These are phyloP conservation scores for Lasioglossum lativentre DNA, from an alignment of 2,888 invertebrate species.

Conservation along the genomic window DNA sequence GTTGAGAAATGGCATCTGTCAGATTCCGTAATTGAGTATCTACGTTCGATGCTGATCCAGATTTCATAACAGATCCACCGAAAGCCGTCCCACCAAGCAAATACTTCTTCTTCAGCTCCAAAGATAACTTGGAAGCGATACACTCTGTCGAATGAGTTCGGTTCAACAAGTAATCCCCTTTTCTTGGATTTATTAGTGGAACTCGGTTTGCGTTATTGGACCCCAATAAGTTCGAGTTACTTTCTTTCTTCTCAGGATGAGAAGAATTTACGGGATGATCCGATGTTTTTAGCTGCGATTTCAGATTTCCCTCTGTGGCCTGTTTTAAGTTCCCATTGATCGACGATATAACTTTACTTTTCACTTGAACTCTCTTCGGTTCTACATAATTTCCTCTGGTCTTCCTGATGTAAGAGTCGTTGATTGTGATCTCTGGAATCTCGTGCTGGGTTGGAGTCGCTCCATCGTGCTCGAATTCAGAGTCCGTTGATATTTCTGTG, in stretches of 20 bases:
- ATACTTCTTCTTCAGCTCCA: slow-evolving; percentile 94
- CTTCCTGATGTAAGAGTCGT: slow-evolving; percentile 88
- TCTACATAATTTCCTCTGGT: slow-evolving; percentile 84
- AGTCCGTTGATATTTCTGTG: slow-evolving; percentile 96
- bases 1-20: slow-evolving; percentile 94
- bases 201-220: slow-evolving; percentile 45
- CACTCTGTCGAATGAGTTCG: slow-evolving; percentile 95
- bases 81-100: slow-evolving; percentile 90
- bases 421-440: slow-evolving; percentile 91
- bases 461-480: slow-evolving; percentile 95
- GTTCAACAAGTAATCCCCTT: slow-evolving; percentile 92
- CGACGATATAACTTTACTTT: slow-evolving; percentile 85
- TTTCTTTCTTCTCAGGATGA: slow-evolving; percentile 45
- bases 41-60: slow-evolving; percentile 93
- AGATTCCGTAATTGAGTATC: slow-evolving; percentile 94
- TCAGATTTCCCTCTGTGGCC: slow-evolving; percentile 59
- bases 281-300: slow-evolving; percentile 30
- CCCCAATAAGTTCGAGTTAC: slow-evolving; percentile 39
- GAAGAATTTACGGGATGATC: slow-evolving; percentile 13
- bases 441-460: slow-evolving; percentile 89
- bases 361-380: slow-evolving; percentile 88
- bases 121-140: slow-evolving; percentile 93
- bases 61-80: slow-evolving; percentile 91
- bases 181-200: slow-evolving; percentile 87
- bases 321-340: slow-evolving; percentile 82